phyloP scores from a whole-genome alignment of 2,113 vertebrate genomes.

The Crotalus tigris region DNA sequence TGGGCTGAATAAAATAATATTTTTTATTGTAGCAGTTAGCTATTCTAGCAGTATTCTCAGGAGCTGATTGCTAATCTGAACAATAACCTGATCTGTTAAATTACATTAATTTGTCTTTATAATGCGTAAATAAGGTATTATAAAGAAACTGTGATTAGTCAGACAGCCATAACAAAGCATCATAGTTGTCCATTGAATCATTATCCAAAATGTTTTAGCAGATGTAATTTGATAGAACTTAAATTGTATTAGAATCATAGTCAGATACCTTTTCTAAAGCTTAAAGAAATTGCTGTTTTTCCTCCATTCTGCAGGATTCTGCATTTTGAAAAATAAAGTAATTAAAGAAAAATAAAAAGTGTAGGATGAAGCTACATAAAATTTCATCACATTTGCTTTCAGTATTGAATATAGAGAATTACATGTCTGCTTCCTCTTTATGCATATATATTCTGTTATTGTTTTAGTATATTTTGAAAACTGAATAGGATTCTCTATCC shows the following conservation, averaged over 20 bases:
- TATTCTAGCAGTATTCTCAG: not conserved
- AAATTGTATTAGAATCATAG: not conserved
- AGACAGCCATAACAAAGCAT: constrained; percentile 15
- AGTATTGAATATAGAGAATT: not conserved
- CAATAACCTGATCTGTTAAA: constrained; percentile 10
- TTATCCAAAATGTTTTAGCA: constrained; percentile 23
- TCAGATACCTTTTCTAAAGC: not conserved
- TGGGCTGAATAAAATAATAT: not conserved
- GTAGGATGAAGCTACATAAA: not conserved
- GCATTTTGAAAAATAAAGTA: not conserved
- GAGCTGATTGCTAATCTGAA: not conserved
- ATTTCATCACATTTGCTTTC: not conserved
- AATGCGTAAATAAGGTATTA: not conserved
- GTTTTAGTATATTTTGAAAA: not conserved
- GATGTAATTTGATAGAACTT: constrained; percentile 24
- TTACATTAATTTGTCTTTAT: constrained; percentile 31
- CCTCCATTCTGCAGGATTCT: not conserved
- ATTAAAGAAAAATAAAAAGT: constrained; percentile 15
- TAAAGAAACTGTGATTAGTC: not conserved
- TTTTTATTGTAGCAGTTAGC: not conserved
- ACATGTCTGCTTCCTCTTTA: not conserved
- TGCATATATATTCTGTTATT: not conserved
- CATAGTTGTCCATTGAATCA: constrained; percentile 11
- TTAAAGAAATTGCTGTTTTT: not conserved
- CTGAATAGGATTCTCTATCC: not conserved